These are phyloP conservation scores for Semotilus atromaculatus DNA, from an alignment of 2,797 vertebrate species.

Conservation along the genomic window DNA sequence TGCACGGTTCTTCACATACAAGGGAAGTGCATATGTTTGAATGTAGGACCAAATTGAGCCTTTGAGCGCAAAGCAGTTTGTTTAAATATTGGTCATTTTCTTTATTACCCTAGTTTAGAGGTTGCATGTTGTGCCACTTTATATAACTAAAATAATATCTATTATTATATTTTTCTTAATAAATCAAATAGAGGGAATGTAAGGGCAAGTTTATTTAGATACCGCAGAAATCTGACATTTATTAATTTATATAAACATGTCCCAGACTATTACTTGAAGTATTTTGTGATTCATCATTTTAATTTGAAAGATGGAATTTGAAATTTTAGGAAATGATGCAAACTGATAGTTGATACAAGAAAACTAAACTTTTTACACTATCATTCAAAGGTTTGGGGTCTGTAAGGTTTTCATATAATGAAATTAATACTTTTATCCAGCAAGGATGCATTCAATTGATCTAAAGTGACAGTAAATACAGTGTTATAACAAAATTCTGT, in stretches of 20 bases:
- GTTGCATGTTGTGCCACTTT: slow-evolving; percentile 43
- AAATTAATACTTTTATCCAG: not conserved
- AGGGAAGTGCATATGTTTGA: slow-evolving; percentile 17
- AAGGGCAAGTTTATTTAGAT: slow-evolving; percentile 29
- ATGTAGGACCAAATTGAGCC: slow-evolving; percentile 41
- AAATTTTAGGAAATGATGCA: not conserved
- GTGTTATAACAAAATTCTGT: not conserved
- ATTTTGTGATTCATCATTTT: not conserved
- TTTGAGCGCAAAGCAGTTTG: slow-evolving; percentile 23
- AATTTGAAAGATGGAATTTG: not conserved
- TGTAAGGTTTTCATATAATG: not conserved
- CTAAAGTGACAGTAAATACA: not conserved
- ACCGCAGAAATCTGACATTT: not conserved
- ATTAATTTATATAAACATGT: slow-evolving; percentile 6
- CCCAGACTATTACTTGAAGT: slow-evolving; percentile 3
- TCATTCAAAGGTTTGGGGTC: not conserved
- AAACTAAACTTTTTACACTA: not conserved
- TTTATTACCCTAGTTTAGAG: slow-evolving; percentile 26
- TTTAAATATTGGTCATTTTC: slow-evolving; percentile 38
- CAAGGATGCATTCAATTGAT: not conserved
- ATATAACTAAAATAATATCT: slow-evolving; percentile 15
- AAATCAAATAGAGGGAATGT: not conserved
- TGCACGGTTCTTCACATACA: slow-evolving; percentile 26
- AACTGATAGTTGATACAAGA: not conserved
- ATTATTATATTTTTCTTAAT: slow-evolving; percentile 41